Base-by-base conservation (phyloP, 2,797 vertebrate genomes). In the Sebastes wilsoni region DNA sequence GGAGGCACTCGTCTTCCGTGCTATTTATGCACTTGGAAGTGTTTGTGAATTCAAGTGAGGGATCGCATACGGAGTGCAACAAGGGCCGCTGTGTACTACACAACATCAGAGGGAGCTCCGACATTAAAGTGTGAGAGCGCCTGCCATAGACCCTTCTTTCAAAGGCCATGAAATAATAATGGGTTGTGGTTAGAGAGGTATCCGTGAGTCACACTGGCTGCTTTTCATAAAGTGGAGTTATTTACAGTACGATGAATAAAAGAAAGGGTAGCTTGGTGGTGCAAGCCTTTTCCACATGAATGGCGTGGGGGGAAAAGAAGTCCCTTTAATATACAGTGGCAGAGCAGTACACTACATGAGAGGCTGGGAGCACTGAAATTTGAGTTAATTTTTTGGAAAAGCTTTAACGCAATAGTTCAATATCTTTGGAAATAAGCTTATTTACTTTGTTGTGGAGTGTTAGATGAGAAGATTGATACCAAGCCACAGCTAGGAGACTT, bases 141-240 rank as follows among this genome's bases (percentile, higher is more conserved):
- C 87, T 84, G 88, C 93, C 90, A 93, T 92, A 94, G 94, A 94
- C 94, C 94, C 95, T 90, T 94, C 95, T 96, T 95, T 95, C 94
- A 95, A 95, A 96, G 94, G 93, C 95, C 94, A 96, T 96, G 95
- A 96, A 96, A 96, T 96, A 96, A 96, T 96, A 96, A 96, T 95
- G 95, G 93, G 86, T 95, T 95, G 95, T 95, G 95, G 95, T 95
- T 96, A 94, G 94, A 94, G 93, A 94, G 93, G 93, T 95, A 95
- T 95, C 94, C 90, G 90, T 91, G 93, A 96, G 94, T 95, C 95
- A 96, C 94, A 95, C 94, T 94, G 92, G 93, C 94, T 96, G 95
- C 93, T 95, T 95, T 96, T 96, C 96, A 96, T 96, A 95, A 96
- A 95, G 95, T 95, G 93, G 93, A 95, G 95, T 96, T 95, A 96